Evolutionary conservation across 2,797 vertebrate species (phyloP).

Genomic region (Pyrrhura leucotis): DNA sequence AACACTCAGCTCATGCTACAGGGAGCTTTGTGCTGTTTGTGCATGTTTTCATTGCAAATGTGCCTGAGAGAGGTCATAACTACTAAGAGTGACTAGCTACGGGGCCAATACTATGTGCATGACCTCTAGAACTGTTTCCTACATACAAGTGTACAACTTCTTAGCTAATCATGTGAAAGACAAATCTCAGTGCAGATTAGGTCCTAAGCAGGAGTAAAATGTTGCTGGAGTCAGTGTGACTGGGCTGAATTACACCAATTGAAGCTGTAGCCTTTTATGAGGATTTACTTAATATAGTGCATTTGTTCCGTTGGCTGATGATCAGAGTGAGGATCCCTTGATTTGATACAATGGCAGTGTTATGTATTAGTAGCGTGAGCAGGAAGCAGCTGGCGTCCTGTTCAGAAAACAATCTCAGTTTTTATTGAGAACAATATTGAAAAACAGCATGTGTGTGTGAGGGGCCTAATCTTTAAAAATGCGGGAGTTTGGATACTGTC

Average conservation of each 20-base stretch:
- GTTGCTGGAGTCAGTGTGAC: constrained; percentile 18
- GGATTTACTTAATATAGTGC: constrained; percentile 45
- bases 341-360: constrained; percentile 56
- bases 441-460: neutral
- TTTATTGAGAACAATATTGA: constrained; percentile 56
- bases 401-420: constrained; percentile 54
- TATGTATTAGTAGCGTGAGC: constrained; percentile 55
- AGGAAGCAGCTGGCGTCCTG: constrained; percentile 66
- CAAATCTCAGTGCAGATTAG: neutral
- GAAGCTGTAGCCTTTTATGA: constrained; percentile 30
- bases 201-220: neutral
- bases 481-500: neutral
- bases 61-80: neutral
- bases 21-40: neutral
- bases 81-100: neutral
- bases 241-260: neutral
- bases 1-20: neutral
- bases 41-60: neutral
- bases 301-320: constrained; percentile 59
- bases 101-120: neutral
- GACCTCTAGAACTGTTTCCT: neutral
- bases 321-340: constrained; percentile 61
- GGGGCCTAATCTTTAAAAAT: constrained; percentile 28
- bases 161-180: neutral
- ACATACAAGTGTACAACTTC: neutral